These are phyloP conservation scores for Ypsolopha scabrella DNA, from an alignment of 2,888 invertebrate genomes.

Conservation along the genomic window DNA sequence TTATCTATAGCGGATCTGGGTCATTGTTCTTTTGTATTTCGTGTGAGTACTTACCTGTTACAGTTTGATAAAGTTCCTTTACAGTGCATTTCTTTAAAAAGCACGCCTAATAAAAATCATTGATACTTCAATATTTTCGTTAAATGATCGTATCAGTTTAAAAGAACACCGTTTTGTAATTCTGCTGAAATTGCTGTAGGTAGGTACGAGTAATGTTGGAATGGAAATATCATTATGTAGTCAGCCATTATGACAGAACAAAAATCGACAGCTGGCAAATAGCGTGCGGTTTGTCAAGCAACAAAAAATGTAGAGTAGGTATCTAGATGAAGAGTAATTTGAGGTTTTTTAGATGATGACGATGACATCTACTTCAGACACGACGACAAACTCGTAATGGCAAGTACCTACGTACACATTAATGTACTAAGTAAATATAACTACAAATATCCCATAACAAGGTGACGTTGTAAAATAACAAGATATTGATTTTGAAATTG, in stretches of 20 bases:
- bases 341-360: background rate
- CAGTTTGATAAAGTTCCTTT: conserved; percentile 26
- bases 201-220: conserved; percentile 12
- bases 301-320: conserved; percentile 1
- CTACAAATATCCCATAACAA: too few species aligned
- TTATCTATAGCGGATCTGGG: conserved; percentile 65
- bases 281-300: conserved; percentile 1
- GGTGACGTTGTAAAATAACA: too few species aligned
- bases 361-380: background rate
- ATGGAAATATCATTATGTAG: conserved; percentile 13
- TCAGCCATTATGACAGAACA: conserved; percentile 1
- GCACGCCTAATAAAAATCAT: too few species aligned
- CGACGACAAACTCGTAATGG: background rate
- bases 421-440: too few species aligned
- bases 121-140: too few species aligned
- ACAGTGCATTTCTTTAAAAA: too few species aligned
- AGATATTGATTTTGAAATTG: too few species aligned
- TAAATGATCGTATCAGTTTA: too few species aligned
- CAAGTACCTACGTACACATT: background rate
- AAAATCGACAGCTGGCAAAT: conserved; percentile 2
- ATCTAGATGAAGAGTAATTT: conserved; percentile 1
- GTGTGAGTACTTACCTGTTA: conserved; percentile 19
- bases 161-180: too few species aligned
- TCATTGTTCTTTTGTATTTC: conserved; percentile 65
- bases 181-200: too few species aligned